Conservation (phyloP, 1,140 invertebrate species). For the Colletes gigas region DNA sequence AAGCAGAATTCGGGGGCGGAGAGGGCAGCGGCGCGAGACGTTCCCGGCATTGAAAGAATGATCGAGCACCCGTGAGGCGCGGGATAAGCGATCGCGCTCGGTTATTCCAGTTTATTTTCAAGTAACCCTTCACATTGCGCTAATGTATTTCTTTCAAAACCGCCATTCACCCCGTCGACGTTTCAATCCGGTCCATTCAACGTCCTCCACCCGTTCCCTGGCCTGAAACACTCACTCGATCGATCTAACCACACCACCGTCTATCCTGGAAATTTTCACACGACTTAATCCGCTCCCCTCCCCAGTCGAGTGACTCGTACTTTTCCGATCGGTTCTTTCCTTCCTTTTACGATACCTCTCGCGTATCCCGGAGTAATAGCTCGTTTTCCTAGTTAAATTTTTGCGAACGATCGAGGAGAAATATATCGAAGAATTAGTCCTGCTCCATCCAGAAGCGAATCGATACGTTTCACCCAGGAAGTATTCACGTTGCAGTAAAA, state of each 20-base stretch:
- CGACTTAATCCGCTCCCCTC: conserved; percentile 53
- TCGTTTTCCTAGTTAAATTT: not conserved
- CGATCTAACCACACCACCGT: conserved; percentile 71
- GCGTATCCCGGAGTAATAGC: not conserved
- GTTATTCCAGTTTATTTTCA: conserved; percentile 70
- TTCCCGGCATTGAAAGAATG: conserved; percentile 63
- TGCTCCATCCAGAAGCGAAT: too few species aligned
- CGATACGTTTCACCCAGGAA: too few species aligned
- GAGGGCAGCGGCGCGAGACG: conserved; percentile 46
- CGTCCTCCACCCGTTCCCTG: conserved; percentile 58
- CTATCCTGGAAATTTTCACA: conserved; percentile 61
- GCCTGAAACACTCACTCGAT: conserved; percentile 74
- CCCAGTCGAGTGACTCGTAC: conserved; percentile 67
- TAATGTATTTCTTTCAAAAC: conserved; percentile 78
- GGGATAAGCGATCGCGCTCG: conserved; percentile 51
- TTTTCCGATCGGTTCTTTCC: conserved; percentile 25
- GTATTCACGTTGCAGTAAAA: too few species aligned
- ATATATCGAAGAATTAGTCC: too few species aligned
- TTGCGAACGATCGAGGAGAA: too few species aligned
- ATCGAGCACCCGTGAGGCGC: conserved; percentile 58
- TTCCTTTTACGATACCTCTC: not conserved
- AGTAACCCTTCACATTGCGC: conserved; percentile 74
- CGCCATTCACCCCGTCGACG: conserved; percentile 72
- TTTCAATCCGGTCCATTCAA: conserved; percentile 78
- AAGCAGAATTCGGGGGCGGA: not conserved